Conservation (phyloP, 30 jellyfish, hydroid and myxozoan species). For the Cassiopea andromeda region DNA sequence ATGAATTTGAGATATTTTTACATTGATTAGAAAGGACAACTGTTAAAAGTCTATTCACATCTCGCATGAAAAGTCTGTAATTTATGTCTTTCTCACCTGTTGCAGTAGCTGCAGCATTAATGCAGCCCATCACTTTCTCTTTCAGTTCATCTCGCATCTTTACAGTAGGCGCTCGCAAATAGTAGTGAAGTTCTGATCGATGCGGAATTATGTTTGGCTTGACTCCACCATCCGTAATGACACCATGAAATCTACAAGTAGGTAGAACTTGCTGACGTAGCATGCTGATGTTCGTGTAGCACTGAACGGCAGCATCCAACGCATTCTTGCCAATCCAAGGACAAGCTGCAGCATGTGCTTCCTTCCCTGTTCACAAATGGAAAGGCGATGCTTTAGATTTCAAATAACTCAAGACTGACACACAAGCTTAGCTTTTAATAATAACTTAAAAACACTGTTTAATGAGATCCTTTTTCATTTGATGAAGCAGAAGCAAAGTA, state of each 20-base stretch:
- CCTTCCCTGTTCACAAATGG: slow-evolving; percentile 53
- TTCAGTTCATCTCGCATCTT: slow-evolving; percentile 36
- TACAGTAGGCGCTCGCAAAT: slow-evolving; percentile 59
- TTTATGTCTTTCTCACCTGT: slow-evolving; percentile 60
- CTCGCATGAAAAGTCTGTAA: not conserved
- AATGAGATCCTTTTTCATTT: too few species aligned
- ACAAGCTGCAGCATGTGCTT: slow-evolving; percentile 93
- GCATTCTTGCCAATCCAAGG: slow-evolving; percentile 98
- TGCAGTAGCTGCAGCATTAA: slow-evolving; percentile 88
- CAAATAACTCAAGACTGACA: too few species aligned
- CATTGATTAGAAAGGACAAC: not conserved
- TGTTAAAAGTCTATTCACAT: not conserved
- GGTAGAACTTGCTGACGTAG: slow-evolving; percentile 91
- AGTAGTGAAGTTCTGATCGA: slow-evolving; percentile 60
- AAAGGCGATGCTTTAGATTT: not conserved
- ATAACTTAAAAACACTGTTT: too few species aligned
- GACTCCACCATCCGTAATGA: slow-evolving; percentile 86
- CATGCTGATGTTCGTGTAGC: slow-evolving; percentile 89
- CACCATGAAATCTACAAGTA: slow-evolving; percentile 77
- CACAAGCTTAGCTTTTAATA: too few species aligned
- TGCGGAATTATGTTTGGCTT: slow-evolving; percentile 93
- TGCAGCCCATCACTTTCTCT: slow-evolving; percentile 64
- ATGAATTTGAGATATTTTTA: too few species aligned
- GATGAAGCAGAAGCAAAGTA: too few species aligned
- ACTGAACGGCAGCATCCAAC: slow-evolving; percentile 93